A percentile compares a stretch with the other conserved stretches of the same genome.
Conservation (phyloP, 1,140 invertebrate species). For the Drosophila ironensis region DNA sequence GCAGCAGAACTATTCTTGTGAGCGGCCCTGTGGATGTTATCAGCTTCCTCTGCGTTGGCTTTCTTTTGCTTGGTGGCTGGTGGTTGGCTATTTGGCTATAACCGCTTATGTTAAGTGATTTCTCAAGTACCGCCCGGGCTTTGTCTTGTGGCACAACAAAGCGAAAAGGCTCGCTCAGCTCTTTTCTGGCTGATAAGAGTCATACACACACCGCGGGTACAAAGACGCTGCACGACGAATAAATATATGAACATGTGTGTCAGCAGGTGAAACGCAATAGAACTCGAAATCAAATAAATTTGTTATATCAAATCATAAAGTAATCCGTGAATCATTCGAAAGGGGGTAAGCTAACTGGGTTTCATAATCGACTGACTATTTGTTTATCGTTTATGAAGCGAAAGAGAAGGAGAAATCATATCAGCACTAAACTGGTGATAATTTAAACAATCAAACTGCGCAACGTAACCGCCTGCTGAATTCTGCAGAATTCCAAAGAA, state of each 20-base stretch:
- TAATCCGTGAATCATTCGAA: slow-evolving; percentile 25
- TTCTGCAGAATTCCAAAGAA: background rate
- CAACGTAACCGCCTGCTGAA: background rate
- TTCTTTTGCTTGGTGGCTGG: slow-evolving; percentile 45
- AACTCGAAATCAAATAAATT: slow-evolving; percentile 21
- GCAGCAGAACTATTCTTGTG: background rate
- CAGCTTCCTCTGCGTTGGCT: slow-evolving; percentile 63
- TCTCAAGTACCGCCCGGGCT: slow-evolving; percentile 43
- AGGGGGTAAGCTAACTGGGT: slow-evolving; percentile 16
- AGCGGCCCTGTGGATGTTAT: slow-evolving; percentile 42
- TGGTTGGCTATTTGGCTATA: slow-evolving; percentile 43
- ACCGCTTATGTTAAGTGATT: slow-evolving; percentile 63
- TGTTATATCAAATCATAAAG: slow-evolving; percentile 31
- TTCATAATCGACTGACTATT: slow-evolving; percentile 20
- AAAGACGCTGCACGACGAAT: too few species aligned
- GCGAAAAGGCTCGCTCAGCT: slow-evolving; percentile 30
- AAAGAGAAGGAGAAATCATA: slow-evolving; percentile 1
- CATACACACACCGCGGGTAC: too few species aligned
- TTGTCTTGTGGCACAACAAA: slow-evolving; percentile 41
- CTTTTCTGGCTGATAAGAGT: slow-evolving; percentile 26
- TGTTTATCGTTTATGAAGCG: slow-evolving; percentile 1
- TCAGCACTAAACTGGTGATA: slow-evolving; percentile 2
- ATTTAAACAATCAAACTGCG: slow-evolving; percentile 1
- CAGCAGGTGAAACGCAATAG: slow-evolving; percentile 37
- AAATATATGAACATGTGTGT: slow-evolving; percentile 6